Base-by-base conservation (phyloP, 2,797 vertebrate genomes). In the Sphenodon punctatus region DNA sequence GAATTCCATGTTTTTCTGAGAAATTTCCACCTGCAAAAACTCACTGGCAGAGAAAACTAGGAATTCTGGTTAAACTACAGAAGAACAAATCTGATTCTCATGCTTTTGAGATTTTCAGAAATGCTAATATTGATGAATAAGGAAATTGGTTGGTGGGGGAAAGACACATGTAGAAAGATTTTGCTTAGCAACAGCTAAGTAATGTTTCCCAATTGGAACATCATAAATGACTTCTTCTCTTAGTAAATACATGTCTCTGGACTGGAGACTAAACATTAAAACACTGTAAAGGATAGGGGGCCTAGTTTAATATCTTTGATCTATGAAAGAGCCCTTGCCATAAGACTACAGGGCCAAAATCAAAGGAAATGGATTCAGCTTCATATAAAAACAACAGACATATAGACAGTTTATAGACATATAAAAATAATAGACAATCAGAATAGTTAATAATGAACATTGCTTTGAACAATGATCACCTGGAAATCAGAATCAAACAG, bases 281-380 rank as follows among this genome's bases (percentile, higher is more conserved):
- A 59, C 77, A 73, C 67, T 32, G 70, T 74, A 68, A 51, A 86
- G 82, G 82, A 82, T 64, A 80, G 25, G 13, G 51, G 25, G 51
- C 48, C 16, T 79, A 80, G 49, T 25, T 73, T 30, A 75, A 90
- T 91, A 86, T 15, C 65, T 43, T 19, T 2, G 7, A 66, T 69
- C 41, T 83, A 67, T 64, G 60, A 67, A 89, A 88, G 15, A 34
- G 17, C 3, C 42, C 15, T 56, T 30, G 30, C 16, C 77, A 51
- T 51, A n/a, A 51, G 51, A 15, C 7, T 15, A 80, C 56, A 89
- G 88, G 36, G 45, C 27, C 49, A 70, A 74, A 85, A 86, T 72
- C 41, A 74, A 60, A 81, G 67, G 58, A 55, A 46, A 61, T 48
- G 14, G 55, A 55, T 55, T 55, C 53, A 55, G 8, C 53, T 69